Base-by-base conservation (phyloP, 1,140 invertebrate genomes). In the Danaus plexippus region DNA sequence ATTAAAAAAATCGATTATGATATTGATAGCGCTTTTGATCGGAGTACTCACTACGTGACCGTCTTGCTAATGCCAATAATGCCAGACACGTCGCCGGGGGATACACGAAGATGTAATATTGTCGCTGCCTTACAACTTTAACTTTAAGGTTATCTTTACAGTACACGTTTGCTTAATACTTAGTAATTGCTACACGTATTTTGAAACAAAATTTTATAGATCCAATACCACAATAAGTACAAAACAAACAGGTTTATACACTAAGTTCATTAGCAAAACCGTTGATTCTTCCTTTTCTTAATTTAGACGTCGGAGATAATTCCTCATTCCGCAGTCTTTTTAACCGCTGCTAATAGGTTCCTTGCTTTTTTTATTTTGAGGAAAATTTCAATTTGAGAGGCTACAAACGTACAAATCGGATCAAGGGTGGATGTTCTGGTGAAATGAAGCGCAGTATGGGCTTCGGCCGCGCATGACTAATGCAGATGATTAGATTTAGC, bases 401-500 rank as follows among this genome's bases (percentile, higher is more conserved):
- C 64, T 64, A 72, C 69, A 68, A 72, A 73, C 65, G 60, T 64
- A 70, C 65, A 77, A 77, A 71, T 75, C 61, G 66, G 70, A 75
- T 80, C 74, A 82, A 73, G 69, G 64, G 68, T 66, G 67, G 69
- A 76, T 80, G 68, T 76, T 74, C 66, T 71, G 64, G 75, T 80
- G 74, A 80, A 86, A 86, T 80, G 83, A 81, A 83, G 76, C 83
- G 80, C 71, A 78, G 73, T 81, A 83, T 83, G 75, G 64, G 71
- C 71, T 76, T 68, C 73, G 69, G 64, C 58, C 54, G 73, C 66
- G 75, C 83, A 80, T 78, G 67, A 76, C 67, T 86, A 86, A 86
- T 81, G 72, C 66, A 72, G 72, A 80, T 83, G 75, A 86, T 86
- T 86, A 86, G 83, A 86, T 86, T 83, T 78, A 69, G 73, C 71